These are phyloP conservation scores for Mesembrinibis cayennensis DNA, from an alignment of 2,113 vertebrate genomes.

Conservation along the genomic window DNA sequence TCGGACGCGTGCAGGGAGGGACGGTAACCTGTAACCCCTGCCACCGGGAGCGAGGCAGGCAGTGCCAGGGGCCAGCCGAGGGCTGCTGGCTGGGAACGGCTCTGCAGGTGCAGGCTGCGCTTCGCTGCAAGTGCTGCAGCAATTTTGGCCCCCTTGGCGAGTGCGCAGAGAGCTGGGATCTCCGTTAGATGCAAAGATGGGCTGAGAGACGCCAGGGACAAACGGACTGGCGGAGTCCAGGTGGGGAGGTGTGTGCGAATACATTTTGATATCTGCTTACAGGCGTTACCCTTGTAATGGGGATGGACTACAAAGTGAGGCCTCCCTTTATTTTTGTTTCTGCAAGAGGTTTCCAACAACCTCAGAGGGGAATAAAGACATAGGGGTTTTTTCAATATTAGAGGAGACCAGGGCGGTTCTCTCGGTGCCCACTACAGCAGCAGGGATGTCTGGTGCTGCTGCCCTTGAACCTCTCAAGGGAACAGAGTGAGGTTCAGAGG, in stretches of 20 bases:
- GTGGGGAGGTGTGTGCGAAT: not conserved
- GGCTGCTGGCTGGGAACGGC: not conserved
- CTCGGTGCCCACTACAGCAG: not conserved
- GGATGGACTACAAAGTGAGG: not conserved
- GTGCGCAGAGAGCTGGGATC: not conserved
- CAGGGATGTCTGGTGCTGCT: not conserved
- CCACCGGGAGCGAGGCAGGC: not conserved
- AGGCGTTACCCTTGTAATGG: not conserved
- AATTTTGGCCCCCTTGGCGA: not conserved
- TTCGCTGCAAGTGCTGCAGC: not conserved
- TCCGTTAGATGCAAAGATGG: not conserved
- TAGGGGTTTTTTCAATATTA: not conserved
- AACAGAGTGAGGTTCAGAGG: not conserved
- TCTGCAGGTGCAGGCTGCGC: not conserved
- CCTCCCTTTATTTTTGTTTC: not conserved
- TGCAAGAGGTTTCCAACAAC: not conserved
- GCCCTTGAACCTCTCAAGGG: not conserved
- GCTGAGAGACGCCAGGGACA: not conserved
- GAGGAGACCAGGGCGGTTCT: not conserved
- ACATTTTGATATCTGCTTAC: not conserved
- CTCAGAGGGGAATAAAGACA: not conserved
- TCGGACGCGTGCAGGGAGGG: not conserved
- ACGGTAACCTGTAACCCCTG: too few species aligned
- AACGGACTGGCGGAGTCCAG: not conserved
- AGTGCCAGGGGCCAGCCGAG: rapidly evolving